Percentiles rank a stretch among this genome's conserved stretches.
Evolutionary conservation across 2,113 vertebrate species (phyloP).

Genomic region (Numenius arquata): DNA sequence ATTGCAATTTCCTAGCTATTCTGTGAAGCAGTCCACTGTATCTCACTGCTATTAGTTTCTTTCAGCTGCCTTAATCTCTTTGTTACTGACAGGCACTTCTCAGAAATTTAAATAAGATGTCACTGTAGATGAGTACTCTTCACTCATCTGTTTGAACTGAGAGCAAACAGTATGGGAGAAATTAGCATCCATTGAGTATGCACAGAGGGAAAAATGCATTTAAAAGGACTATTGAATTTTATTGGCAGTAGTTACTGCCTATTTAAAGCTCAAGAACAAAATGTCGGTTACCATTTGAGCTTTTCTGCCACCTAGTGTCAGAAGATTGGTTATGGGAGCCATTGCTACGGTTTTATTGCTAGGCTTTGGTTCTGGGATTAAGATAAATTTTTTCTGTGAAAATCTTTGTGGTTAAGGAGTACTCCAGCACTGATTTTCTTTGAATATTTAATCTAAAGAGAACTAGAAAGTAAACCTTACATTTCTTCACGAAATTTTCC

Average conservation of each 20-base stretch:
- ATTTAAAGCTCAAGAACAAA: fast-evolving
- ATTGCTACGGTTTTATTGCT: fast-evolving
- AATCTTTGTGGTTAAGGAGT: neutral
- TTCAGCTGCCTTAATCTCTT: neutral
- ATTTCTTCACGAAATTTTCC: neutral
- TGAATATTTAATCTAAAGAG: neutral
- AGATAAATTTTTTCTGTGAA: neutral
- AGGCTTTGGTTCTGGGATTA: neutral
- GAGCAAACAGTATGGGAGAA: neutral
- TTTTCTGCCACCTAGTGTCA: slow-evolving; percentile 39
- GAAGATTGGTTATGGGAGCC: fast-evolving
- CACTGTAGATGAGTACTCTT: neutral
- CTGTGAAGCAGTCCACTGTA: neutral
- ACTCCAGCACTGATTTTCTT: neutral
- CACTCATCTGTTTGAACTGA: neutral
- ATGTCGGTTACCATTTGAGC: neutral
- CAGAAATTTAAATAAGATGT: neutral
- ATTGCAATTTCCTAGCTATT: neutral
- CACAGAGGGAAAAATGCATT: neutral
- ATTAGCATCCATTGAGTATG: neutral
- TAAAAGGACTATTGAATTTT: neutral
- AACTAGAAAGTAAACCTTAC: neutral
- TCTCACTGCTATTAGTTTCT: neutral
- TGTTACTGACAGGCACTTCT: neutral
- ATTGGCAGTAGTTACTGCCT: neutral